These are phyloP conservation scores for Hyperoodon ampullatus DNA, from an alignment of 2,113 vertebrate genomes.

Conservation along the genomic window DNA sequence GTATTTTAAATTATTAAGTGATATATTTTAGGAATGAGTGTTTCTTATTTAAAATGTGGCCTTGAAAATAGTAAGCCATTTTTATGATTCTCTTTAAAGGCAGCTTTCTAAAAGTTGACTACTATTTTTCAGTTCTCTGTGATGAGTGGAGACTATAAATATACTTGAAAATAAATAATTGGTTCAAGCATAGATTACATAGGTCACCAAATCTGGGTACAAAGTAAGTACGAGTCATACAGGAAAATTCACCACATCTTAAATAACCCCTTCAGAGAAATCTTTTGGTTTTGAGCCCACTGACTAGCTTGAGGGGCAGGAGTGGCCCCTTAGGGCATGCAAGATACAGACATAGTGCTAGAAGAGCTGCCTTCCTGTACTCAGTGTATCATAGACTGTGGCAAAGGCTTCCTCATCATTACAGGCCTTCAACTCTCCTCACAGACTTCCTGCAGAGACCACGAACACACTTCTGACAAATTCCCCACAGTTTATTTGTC, in stretches of 20 bases:
- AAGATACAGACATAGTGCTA: background rate
- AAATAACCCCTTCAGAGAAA: background rate
- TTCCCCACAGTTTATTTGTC: slow-evolving; percentile 64
- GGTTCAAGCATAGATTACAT: slow-evolving; percentile 47
- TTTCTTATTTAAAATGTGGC: slow-evolving; percentile 23
- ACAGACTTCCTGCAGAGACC: slow-evolving; percentile 60
- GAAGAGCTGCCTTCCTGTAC: background rate
- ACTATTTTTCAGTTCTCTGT: slow-evolving; percentile 53
- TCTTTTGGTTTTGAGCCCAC: background rate
- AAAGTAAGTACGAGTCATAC: slow-evolving; percentile 55
- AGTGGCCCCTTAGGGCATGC: fast-evolving
- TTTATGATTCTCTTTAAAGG: slow-evolving; percentile 29
- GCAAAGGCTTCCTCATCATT: slow-evolving; percentile 50
- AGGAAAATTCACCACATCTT: slow-evolving; percentile 40
- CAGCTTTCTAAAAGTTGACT: background rate
- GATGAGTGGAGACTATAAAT: background rate
- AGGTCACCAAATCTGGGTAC: slow-evolving; percentile 16
- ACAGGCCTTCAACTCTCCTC: background rate
- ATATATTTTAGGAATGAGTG: background rate
- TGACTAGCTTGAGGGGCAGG: background rate
- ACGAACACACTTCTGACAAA: slow-evolving; percentile 64
- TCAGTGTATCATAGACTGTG: fast-evolving
- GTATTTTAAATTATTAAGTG: background rate
- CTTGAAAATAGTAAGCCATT: slow-evolving; percentile 6
- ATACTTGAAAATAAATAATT: slow-evolving; percentile 53